These are phyloP conservation scores for Antheraea pernyi DNA, from an alignment of 1,140 invertebrate genomes.

Conservation along the genomic window DNA sequence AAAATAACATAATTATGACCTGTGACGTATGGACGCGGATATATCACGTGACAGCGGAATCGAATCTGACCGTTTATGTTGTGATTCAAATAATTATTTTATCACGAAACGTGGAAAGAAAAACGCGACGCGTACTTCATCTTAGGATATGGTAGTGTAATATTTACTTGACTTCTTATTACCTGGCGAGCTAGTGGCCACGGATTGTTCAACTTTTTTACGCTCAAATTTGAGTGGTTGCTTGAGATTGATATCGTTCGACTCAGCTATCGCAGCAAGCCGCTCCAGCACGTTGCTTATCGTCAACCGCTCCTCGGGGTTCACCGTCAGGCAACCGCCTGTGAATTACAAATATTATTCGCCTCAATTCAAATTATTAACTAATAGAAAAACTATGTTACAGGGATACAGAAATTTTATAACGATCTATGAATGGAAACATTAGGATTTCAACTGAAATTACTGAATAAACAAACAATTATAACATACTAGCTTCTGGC, in stretches of 20 bases:
- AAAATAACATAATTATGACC: constrained; percentile 68
- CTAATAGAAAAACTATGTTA: background rate
- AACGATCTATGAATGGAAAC: too few relatives aligned
- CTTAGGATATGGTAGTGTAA: constrained; percentile 80
- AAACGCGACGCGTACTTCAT: constrained; percentile 32
- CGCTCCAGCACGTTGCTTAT: constrained; percentile 90
- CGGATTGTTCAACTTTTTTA: constrained; percentile 81
- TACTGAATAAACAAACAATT: too few relatives aligned
- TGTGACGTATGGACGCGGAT: constrained; percentile 29
- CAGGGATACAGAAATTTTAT: background rate
- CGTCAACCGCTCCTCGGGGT: constrained; percentile 88
- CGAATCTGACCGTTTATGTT: constrained; percentile 22
- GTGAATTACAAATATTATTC: constrained; percentile 28
- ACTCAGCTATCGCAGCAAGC: constrained; percentile 92
- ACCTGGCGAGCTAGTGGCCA: constrained; percentile 81
- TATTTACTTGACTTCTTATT: constrained; percentile 81
- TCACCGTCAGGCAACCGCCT: constrained; percentile 91
- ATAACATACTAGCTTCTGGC: too few relatives aligned
- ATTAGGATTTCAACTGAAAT: too few relatives aligned
- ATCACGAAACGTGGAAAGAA: constrained; percentile 5
- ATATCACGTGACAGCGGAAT: constrained; percentile 38
- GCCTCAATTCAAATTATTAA: too few relatives aligned
- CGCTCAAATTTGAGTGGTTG: constrained; percentile 85
- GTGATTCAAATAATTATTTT: background rate
- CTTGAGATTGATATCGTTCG: constrained; percentile 88